Conservation (phyloP, 2,797 vertebrate genomes). For the Sebastes diaconus region DNA sequence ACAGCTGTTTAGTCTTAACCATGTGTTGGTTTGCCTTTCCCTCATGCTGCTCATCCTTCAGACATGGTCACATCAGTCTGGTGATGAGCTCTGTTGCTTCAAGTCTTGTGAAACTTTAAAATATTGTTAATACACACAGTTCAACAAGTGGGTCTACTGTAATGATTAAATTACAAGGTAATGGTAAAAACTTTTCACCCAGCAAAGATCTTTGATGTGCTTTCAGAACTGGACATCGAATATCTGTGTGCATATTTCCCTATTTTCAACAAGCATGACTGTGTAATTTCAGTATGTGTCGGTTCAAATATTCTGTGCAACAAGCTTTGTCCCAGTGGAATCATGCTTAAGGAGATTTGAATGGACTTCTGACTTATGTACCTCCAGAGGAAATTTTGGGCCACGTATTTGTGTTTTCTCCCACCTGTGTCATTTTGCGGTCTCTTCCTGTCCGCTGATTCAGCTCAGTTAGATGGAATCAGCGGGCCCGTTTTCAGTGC, state of each 20-base stretch:
- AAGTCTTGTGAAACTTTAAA: background rate
- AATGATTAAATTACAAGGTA: background rate
- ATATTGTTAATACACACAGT: background rate
- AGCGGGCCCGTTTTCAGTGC: slow-evolving; percentile 8
- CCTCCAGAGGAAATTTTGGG: background rate
- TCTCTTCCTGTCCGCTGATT: slow-evolving; percentile 53
- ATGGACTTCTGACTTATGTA: background rate
- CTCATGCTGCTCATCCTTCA: background rate
- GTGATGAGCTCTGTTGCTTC: background rate
- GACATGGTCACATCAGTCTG: background rate
- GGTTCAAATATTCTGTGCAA: background rate
- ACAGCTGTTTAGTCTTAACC: background rate
- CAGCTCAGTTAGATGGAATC: slow-evolving; percentile 38
- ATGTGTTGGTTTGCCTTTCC: background rate
- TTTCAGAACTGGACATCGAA: background rate
- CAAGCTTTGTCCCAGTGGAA: background rate
- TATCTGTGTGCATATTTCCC: background rate
- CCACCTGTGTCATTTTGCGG: slow-evolving; percentile 56
- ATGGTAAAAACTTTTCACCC: background rate
- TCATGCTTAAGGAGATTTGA: background rate
- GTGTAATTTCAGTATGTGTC: background rate
- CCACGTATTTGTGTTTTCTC: background rate
- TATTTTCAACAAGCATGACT: background rate
- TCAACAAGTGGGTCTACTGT: background rate
- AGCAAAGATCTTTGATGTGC: background rate